Conservation (phyloP, 2,888 invertebrate genomes). For the Noctuana brunneofusca region DNA sequence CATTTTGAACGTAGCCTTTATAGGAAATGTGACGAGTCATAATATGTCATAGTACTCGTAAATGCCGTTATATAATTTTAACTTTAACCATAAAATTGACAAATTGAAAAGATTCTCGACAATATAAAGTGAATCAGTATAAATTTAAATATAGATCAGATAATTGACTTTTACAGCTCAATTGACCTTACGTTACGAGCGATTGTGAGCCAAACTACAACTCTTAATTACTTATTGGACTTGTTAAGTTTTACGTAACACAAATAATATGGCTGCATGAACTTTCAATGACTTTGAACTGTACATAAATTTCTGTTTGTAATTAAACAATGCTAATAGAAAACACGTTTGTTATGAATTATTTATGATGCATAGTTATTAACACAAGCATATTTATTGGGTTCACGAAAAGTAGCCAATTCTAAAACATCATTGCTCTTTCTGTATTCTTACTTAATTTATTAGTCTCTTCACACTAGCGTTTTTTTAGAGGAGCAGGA, state of each 20-base stretch:
- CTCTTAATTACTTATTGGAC: neutral
- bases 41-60: too few species aligned
- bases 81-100: too few species aligned
- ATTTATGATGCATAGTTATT: conserved; percentile 10
- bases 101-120: neutral
- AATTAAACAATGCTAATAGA: neutral
- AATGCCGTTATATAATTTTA: too few species aligned
- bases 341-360: conserved; percentile 3
- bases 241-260: neutral
- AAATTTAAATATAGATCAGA: neutral
- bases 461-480: too few species aligned
- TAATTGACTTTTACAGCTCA: neutral
- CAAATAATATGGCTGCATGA: neutral
- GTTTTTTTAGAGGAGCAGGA: too few species aligned
- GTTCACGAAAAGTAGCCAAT: conserved; percentile 4
- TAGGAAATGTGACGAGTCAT: too few species aligned
- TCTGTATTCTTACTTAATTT: neutral
- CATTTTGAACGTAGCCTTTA: too few species aligned
- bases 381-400: conserved; percentile 13
- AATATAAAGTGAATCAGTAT: neutral
- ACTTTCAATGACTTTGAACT: neutral
- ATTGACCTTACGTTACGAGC: neutral
- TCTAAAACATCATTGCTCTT: conserved; percentile 8
- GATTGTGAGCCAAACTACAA: neutral
- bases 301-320: neutral